phyloP scores from a whole-genome alignment of 1,140 invertebrate species.

The Thereuonema tuberculata region DNA sequence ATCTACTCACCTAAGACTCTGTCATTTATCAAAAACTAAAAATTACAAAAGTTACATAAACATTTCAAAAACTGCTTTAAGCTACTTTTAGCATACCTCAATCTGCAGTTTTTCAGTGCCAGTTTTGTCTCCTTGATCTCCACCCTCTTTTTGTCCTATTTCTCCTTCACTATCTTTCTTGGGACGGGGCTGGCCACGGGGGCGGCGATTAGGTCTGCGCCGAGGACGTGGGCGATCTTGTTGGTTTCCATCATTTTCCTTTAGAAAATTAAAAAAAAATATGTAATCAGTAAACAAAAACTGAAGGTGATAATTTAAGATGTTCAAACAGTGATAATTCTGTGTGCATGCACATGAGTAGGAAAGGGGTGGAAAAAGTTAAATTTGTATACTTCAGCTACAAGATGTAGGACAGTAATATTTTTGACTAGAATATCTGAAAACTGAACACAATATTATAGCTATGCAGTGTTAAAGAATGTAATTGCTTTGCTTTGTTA shows the following conservation, averaged over 20 bases:
- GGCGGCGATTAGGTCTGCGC: background rate
- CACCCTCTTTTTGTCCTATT: slow-evolving; percentile 2
- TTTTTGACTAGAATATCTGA: no score
- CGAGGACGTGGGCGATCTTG: slow-evolving; percentile 5
- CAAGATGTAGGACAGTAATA: no score
- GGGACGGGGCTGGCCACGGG: slow-evolving; percentile 9
- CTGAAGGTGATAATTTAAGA: background rate
- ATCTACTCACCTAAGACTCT: no score
- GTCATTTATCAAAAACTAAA: no score
- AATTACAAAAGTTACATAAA: no score
- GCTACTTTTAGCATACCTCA: no score
- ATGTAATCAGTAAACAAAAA: background rate
- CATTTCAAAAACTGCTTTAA: no score
- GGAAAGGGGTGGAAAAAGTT: no score
- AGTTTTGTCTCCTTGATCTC: slow-evolving; percentile 3
- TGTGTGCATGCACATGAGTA: no score
- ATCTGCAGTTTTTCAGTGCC: background rate
- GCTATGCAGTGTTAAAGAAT: no score
- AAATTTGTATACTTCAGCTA: background rate
- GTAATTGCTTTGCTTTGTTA: no score
- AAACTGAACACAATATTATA: no score
- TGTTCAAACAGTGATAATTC: background rate
- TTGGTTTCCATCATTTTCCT: slow-evolving; percentile 11
- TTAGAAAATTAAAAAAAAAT: background rate
- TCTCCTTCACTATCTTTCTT: slow-evolving; percentile 3